A percentile compares a stretch with the other conserved stretches of the same genome.
These are phyloP conservation scores for Athalia cordata DNA, from an alignment of 2,888 invertebrate genomes.

Conservation along the genomic window DNA sequence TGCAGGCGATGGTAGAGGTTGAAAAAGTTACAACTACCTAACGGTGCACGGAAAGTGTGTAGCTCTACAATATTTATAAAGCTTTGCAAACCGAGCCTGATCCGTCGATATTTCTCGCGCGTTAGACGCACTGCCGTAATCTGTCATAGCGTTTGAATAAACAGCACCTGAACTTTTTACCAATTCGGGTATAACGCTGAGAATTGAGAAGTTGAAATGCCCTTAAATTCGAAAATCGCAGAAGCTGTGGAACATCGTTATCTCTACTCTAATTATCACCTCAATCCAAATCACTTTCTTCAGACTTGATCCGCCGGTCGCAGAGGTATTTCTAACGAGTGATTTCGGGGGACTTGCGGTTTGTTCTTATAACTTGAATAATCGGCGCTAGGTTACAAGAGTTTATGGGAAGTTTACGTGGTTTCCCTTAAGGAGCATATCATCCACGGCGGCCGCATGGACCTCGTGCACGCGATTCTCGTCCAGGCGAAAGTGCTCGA, in stretches of 20 bases:
- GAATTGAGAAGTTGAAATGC: no score
- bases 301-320: not conserved
- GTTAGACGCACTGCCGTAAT: slow-evolving; percentile 44
- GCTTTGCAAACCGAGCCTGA: slow-evolving; percentile 57
- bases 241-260: not conserved
- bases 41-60: not conserved
- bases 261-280: slow-evolving; percentile 3
- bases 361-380: not conserved
- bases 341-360: not conserved
- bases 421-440: no score
- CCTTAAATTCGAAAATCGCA: no score
- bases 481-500: slow-evolving; percentile 55
- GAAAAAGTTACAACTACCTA: slow-evolving; percentile 28
- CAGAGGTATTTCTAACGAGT: not conserved
- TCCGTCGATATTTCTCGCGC: slow-evolving; percentile 55
- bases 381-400: no score
- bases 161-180: not conserved
- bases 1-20: slow-evolving; percentile 22
- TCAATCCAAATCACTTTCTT: no score
- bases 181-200: no score
- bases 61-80: slow-evolving; percentile 63
- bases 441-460: not conserved
- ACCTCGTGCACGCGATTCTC: not conserved
- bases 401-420: no score
- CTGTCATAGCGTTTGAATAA: slow-evolving; percentile 34